Conservation (phyloP, 1,140 invertebrate genomes). For the Drosophila suzukii region DNA sequence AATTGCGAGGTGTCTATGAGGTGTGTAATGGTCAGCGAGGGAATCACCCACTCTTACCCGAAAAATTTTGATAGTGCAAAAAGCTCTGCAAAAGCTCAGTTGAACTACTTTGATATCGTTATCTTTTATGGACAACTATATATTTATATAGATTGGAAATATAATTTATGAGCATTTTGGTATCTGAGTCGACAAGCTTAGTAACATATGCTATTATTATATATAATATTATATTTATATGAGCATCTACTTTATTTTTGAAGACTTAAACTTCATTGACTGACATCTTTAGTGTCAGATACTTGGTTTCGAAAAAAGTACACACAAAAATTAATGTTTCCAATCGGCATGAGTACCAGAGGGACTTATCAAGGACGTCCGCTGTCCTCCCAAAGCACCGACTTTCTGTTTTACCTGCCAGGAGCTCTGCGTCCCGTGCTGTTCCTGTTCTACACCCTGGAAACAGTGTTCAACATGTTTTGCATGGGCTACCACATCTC, state of each 20-base stretch:
- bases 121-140: background rate
- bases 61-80: background rate
- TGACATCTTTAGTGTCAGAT: background rate
- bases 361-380: too few species aligned
- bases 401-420: background rate
- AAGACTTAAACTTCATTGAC: too few species aligned
- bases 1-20: too few species aligned
- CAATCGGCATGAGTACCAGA: background rate
- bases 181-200: too few species aligned
- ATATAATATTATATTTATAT: too few species aligned
- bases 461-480: conserved; percentile 27
- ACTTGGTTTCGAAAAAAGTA: background rate
- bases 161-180: background rate
- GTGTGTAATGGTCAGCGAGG: conserved; percentile 5
- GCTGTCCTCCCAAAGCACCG: background rate
- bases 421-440: conserved; percentile 26
- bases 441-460: conserved; percentile 39
- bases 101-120: background rate
- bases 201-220: too few species aligned
- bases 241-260: too few species aligned
- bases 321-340: background rate
- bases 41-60: background rate
- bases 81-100: background rate
- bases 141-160: background rate
- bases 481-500: conserved; percentile 36